Conservation (phyloP, 2,888 invertebrate species). For the Ernsta delagoae region DNA sequence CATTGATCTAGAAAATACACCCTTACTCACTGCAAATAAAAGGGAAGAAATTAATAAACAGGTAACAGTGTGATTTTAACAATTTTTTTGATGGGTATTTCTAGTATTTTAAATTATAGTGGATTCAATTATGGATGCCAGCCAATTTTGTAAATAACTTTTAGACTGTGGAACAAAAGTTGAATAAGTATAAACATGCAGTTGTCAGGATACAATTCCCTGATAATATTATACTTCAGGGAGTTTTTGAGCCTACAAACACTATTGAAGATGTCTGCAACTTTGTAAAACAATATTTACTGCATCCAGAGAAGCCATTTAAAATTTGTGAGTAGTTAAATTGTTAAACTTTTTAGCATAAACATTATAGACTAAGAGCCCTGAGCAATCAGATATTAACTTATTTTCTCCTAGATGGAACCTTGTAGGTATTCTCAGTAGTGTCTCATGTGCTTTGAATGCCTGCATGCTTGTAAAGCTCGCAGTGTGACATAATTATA, state of each 20-base stretch:
- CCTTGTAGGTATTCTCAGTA: too few species aligned
- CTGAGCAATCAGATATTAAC: too few species aligned
- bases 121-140: too few species aligned
- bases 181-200: constrained; percentile 89
- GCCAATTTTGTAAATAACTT: constrained; percentile 40
- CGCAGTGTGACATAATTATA: too few species aligned
- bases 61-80: constrained; percentile 51
- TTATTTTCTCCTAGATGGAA: too few species aligned
- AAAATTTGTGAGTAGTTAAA: constrained; percentile 89
- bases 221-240: constrained; percentile 93
- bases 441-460: too few species aligned
- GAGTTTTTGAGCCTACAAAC: constrained; percentile 91
- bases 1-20: constrained; percentile 88
- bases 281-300: constrained; percentile 90
- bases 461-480: too few species aligned
- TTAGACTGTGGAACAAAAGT: constrained; percentile 68
- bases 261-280: constrained; percentile 88
- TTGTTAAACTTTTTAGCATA: background rate
- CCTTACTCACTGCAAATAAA: constrained; percentile 86
- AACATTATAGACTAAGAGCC: too few species aligned
- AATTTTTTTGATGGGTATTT: background rate
- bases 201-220: constrained; percentile 95
- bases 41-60: constrained; percentile 57
- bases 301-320: constrained; percentile 87
- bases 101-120: too few species aligned